Percentiles rank a stretch among this genome's conserved stretches.
Conservation (phyloP, 2,888 invertebrate species). For the Eristalis tenax region DNA sequence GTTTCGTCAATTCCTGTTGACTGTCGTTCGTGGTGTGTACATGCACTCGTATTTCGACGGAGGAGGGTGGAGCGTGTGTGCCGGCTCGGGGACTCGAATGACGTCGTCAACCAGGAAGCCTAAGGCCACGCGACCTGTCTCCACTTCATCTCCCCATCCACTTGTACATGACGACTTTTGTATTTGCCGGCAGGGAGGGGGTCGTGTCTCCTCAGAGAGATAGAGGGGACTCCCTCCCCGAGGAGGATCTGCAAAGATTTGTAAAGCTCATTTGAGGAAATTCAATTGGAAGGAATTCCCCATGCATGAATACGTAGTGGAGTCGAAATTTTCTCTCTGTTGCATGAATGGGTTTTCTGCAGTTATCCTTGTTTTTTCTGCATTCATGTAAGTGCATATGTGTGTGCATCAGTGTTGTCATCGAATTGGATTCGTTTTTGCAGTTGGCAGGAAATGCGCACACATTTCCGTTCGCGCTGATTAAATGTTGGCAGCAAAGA, state of each 20-base stretch:
- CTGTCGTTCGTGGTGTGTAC: conserved; percentile 4
- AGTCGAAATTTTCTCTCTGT: conserved; percentile 44
- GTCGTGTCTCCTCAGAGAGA: not conserved
- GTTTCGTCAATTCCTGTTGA: conserved; percentile 62
- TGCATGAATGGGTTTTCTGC: conserved; percentile 48
- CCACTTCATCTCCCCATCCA: not conserved
- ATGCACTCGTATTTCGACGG: not conserved
- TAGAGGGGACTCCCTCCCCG: not conserved
- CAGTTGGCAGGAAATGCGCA: conserved; percentile 31
- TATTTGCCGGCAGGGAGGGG: conserved; percentile 35
- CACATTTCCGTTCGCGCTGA: conserved; percentile 5
- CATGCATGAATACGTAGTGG: conserved; percentile 60
- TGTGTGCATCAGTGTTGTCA: conserved; percentile 5
- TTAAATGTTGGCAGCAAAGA: not conserved
- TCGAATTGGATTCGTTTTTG: not conserved
- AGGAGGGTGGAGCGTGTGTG: conserved; percentile 6
- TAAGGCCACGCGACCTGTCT: conserved; percentile 51
- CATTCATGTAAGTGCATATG: not conserved
- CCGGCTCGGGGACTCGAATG: not conserved
- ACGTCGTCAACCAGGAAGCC: conserved; percentile 36
- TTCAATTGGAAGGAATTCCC: conserved; percentile 74
- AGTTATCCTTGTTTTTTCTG: conserved; percentile 30
- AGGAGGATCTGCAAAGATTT: conserved; percentile 67
- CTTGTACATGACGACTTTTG: conserved; percentile 28
- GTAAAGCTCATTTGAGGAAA: conserved; percentile 78